Base-by-base conservation (phyloP, 64 coral and sea anemone genomes). In the Pachyseris speciosa region DNA sequence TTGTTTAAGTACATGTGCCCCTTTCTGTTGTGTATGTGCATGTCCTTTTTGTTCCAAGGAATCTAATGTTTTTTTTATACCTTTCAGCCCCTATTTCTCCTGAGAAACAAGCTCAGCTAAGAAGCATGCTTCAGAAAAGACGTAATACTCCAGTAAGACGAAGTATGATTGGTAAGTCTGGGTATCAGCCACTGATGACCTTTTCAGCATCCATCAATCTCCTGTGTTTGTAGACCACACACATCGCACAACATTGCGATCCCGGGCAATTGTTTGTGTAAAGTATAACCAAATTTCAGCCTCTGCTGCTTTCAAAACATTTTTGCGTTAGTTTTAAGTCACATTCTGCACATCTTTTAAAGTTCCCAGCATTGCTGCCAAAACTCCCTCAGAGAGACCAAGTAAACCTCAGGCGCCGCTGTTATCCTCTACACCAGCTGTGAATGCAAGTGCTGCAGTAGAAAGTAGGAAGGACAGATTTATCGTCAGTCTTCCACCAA, bases 41-140 rank as follows among this genome's bases (percentile, higher is more conserved):
- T 1, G 25, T 25, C 40, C 8, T 29, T 67, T 3, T 67, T 42
- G 70, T 74, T 44, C n/a, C n/a, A n/a, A n/a, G n/a, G n/a, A n/a
- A n/a, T n/a, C n/a, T n/a, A n/a, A n/a, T n/a, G n/a, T n/a, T 19
- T 24, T 74, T 9, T 55, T 55, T 55, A 16, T 55, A 19, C 51
- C 4, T 3, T 60, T 25, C 51, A 83, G 78, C 15, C 27, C 61
- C 30, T 2, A 73, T 84, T 60, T 77, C 89, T 20, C 78, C 67
- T 57, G 53, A 91, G 48, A 91, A 84, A 42, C 40, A 39, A 7
- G 47, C 67, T 31, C 66, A 83, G 13, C 37, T 91, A 0, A 91
- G 45, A 20, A 91, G 58, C 43, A 91, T 91, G 89, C 43, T 91
- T 64, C 80, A 83, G 33, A 91, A 84, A 84, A 64, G 89, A 19